Base-by-base conservation (phyloP, 2,113 vertebrate genomes). In the Lycocorax pyrrhopterus region DNA sequence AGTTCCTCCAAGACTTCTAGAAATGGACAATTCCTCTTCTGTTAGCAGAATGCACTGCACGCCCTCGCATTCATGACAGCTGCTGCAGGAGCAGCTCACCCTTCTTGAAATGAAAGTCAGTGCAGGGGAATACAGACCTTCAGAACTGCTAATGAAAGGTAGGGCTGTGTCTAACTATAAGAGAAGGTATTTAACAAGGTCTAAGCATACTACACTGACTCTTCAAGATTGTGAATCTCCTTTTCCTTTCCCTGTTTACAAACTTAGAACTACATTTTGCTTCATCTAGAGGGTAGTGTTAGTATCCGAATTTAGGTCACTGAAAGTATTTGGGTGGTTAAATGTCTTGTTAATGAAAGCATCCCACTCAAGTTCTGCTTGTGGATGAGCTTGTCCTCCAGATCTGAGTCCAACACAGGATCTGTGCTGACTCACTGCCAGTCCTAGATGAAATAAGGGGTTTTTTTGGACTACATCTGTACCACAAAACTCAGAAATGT, bases 11-110 rank as follows among this genome's bases (percentile, higher is more conserved):
- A 37, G 59, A 73, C 53, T 92, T 74, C 8, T 92, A 91, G 74
- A 93, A 77, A 92, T 68, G 77, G 49, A 87, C 74, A 95, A 87
- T 80, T 89, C 53, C 41, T 84, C 87, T 92, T 94, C 84, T 95
- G 62, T 90, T 96, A 95, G 87, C 19, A 27, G 83, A 89, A 84
- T 67, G 29, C 49, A 78, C 77, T 79, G 22, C n/a, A 62, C 23
- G 67, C 33, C 46, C 62, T 94, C 87, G 53, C 55, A 82, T 74
- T 92, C 76, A 71, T 43, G 64, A 29, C 47, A 84, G 41, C 59
- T 90, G 52, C 72, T 87, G 62, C 49, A 91, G 71, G 23, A 93
- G 60, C 37, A 47, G 69, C 46, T 81, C 43, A 71, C 56, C 77
- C 27, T 81, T 76, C 26, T 43, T 80, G 59, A n/a, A 59, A 89